Evolutionary conservation across 2,888 invertebrate genomes (phyloP), one percentile per base, ranked within the genome.

Genomic region (Spatulosminthurus flaviceps): DNA sequence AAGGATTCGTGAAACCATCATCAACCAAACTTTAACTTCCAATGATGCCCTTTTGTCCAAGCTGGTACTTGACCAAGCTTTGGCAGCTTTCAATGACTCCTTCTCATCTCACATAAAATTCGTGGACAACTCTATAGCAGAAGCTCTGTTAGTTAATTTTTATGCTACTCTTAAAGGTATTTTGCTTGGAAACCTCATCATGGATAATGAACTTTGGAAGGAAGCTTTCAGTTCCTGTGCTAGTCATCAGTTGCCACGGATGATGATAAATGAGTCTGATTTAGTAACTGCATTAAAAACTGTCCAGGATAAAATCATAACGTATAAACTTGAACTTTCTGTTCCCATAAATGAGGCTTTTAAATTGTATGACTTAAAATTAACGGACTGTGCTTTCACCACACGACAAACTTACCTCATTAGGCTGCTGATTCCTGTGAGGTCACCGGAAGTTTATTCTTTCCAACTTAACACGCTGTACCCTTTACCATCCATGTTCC

Each of bases 371-470:
- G n/a, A 60, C 4, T 29, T 41, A 16, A n/a, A 70, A n/a, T 13
- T 70, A 13, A 70, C 70, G 0, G 70, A 70, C 21, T 70, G 70
- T 22, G n/a, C 70, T 16, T 34, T 70, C 4, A 70, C 70, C 21
- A 41, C 34, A 16, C 7, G 13, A 16, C 21, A 70, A 13, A 41
- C 70, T 29, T 70, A 34, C 22, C n/a, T 70, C 13, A 29, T 70
- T 11, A 70, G 70, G 21, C 21, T 70, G 2, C 41, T 70, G 41
- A 22, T 70, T 22, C 70, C 70, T 0, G 41, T 70, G 1, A 41
- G n/a, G 13, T 11, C 7, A 21, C 34, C 70, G n/a, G 2, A 21
- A 4, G 41, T 13, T 21, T 5, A 70, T n/a, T 34, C 29, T 22
- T 70, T 28, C 28, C 5, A 7, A 34, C 29, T 70, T 7, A 21